Evolutionary conservation across 2,797 vertebrate species (phyloP), one percentile per base, ranked within the genome.

Genomic region (Pseudomugil gertrudae): DNA sequence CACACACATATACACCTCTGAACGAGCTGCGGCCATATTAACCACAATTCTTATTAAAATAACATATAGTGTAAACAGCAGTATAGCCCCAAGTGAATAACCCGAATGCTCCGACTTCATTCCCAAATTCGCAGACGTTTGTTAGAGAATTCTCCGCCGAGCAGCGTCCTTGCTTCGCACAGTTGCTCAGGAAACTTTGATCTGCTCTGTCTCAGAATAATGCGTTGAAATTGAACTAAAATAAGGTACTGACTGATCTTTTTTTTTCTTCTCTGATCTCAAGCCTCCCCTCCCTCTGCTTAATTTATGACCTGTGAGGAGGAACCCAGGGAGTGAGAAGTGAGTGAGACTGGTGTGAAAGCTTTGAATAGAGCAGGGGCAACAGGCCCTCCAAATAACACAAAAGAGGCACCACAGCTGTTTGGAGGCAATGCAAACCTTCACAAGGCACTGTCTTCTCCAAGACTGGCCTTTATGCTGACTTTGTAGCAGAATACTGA

Each of bases 251-350:
- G 81, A 86, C 89, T 92, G 85, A 91, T 89, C 81, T 90, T 89
- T 83, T 88, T 80, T 71, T 75, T 29, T 45, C 86, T 79, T 69
- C 76, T 84, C 81, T 84, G 68, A 87, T 90, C 86, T 78, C 57
- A 21, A 80, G 77, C 75, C 74, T 85, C 74, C 80, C 85, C 69
- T 84, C 83, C 83, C 84, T 87, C 67, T 2, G 81, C 78, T 80
- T 94, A 93, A 93, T 94, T 93, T 93, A 93, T 94, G 93, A 92
- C 88, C 87, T 90, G 92, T 78, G 88, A 92, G 90, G 86, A 90
- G 86, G 75, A 88, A 88, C 90, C 89, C 87, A 79, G 87, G 90
- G 87, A 90, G 91, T 91, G 92, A 93, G 93, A 94, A 93, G 87
- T 92, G 91, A 91, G 91, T 92, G 89, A 91, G 90, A 91, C 89